phyloP scores from a whole-genome alignment of 2,113 vertebrate genomes.

The Rhegmatorhina hoffmannsi region DNA sequence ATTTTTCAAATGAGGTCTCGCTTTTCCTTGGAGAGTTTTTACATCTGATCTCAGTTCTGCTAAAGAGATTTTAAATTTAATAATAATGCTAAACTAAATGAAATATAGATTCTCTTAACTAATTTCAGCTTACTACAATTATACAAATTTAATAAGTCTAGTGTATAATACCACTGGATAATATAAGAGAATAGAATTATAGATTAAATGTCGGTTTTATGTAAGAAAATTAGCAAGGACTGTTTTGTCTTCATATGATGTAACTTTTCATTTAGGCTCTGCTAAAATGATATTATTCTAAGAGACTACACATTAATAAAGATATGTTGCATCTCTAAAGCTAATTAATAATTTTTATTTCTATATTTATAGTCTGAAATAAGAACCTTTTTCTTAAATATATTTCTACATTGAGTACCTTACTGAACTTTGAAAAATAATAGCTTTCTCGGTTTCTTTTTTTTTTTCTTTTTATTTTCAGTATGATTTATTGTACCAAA shows the following conservation, averaged over 20 bases:
- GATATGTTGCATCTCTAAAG: not conserved
- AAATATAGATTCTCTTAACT: not conserved
- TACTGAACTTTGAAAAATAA: not conserved
- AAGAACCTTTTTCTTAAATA: not conserved
- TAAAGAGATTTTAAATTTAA: conserved; percentile 6
- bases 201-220: not conserved
- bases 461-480: not conserved
- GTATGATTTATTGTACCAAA: not conserved
- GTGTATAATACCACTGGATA: not conserved
- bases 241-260: not conserved
- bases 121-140: not conserved
- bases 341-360: not conserved
- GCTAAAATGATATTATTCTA: not conserved
- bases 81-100: not conserved
- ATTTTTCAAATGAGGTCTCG: not conserved
- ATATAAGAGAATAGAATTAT: not conserved
- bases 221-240: not conserved
- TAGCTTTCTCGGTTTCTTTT: not conserved
- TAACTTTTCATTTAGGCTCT: not conserved
- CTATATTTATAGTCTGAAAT: not conserved
- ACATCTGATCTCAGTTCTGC: not conserved
- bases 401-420: not conserved
- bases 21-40: not conserved
- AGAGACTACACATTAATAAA: not conserved
- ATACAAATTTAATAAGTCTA: conserved; percentile 10